Percentiles rank a stretch among this genome's conserved stretches.
phyloP scores from a whole-genome alignment of 2,797 vertebrate species.

The Xerus rutilus region DNA sequence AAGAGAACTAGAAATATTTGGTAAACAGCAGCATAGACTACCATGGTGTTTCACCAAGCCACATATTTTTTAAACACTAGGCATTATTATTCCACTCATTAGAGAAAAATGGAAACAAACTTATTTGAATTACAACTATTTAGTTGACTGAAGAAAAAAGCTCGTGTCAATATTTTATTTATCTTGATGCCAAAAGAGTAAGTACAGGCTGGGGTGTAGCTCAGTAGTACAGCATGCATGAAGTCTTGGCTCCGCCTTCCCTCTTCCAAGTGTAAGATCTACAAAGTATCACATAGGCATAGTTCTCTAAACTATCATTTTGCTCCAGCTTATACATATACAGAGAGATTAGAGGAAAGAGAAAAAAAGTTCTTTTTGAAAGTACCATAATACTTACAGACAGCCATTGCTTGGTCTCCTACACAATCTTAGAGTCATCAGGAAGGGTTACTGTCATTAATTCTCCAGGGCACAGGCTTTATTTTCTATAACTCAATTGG shows the following conservation, averaged over 20 bases:
- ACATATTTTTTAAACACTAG: constrained; percentile 10
- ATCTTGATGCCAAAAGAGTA: constrained; percentile 20
- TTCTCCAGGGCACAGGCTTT: constrained; percentile 53
- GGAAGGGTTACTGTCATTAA: constrained; percentile 44
- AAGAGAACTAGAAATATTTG: constrained; percentile 18
- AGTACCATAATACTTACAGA: not conserved
- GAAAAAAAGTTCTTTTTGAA: not conserved
- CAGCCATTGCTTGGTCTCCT: not conserved
- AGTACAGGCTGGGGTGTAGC: not conserved
- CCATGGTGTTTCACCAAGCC: not conserved
- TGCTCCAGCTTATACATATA: not conserved
- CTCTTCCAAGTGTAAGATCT: not conserved
- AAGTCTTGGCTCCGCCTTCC: not conserved
- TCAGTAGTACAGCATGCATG: not conserved
- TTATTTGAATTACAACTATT: constrained; percentile 47
- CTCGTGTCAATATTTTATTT: not conserved
- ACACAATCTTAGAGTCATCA: not conserved
- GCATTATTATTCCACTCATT: not conserved
- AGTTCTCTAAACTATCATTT: not conserved
- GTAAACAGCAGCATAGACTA: not conserved
- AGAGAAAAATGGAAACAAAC: constrained; percentile 42
- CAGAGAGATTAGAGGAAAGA: not conserved
- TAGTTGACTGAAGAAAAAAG: constrained; percentile 26
- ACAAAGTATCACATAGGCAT: not conserved
- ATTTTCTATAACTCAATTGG: constrained; percentile 57